Conservation (phyloP, 1,140 invertebrate species). For the Sitodiplosis mosellana region DNA sequence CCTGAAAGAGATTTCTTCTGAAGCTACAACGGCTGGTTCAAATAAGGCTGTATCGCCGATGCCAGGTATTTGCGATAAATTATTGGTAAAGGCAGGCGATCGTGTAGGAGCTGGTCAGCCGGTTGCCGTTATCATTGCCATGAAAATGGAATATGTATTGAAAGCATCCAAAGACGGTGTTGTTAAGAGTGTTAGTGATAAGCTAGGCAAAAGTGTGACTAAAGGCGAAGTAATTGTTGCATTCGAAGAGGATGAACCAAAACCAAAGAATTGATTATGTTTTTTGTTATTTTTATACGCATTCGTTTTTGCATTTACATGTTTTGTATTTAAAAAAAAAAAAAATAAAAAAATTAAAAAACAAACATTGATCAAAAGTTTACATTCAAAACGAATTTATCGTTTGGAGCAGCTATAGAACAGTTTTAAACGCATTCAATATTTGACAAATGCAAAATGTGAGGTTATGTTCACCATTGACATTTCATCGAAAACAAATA, state of each 20-base stretch:
- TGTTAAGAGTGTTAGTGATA: constrained; percentile 52
- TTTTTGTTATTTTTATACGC: too few species aligned
- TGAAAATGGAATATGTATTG: constrained; percentile 99
- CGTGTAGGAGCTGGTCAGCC: constrained; percentile 55
- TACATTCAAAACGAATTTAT: too few species aligned
- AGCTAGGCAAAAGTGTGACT: constrained; percentile 61
- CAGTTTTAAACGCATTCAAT: too few species aligned
- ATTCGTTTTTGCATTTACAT: too few species aligned
- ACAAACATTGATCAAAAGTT: too few species aligned
- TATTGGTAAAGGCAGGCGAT: constrained; percentile 64
- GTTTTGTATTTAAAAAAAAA: too few species aligned
- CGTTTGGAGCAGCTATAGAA: too few species aligned
- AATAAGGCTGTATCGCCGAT: constrained; percentile 52
- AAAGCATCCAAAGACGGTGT: constrained; percentile 57
- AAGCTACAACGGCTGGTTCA: constrained; percentile 5
- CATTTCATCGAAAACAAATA: too few species aligned
- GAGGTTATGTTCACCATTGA: too few species aligned
- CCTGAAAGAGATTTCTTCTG: constrained; percentile 8
- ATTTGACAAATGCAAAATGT: too few species aligned
- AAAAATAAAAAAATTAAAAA: too few species aligned
- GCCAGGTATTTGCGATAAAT: constrained; percentile 86
- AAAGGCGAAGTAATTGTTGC: constrained; percentile 47
- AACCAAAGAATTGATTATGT: too few species aligned
- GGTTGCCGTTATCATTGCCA: constrained; percentile 73
- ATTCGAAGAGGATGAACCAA: constrained; percentile 19